A percentile compares a stretch with the other conserved stretches of the same genome.
Conservation (phyloP, 53 echinoderm and acorn worm genomes). For the Astropecten irregularis region DNA sequence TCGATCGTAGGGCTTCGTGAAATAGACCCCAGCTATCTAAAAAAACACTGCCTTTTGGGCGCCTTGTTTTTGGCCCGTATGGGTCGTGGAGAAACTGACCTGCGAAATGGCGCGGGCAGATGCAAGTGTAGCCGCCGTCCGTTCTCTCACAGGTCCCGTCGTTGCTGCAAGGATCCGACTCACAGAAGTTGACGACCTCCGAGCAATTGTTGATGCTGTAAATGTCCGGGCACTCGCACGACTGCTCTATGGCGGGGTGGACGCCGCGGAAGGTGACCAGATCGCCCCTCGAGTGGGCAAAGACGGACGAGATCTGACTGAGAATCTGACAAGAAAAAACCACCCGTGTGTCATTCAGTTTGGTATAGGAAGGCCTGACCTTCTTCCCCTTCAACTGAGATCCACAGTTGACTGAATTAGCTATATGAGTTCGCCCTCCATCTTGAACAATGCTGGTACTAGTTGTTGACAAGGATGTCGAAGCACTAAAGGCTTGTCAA, state of each 20-base stretch:
- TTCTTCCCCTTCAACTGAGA: too few species aligned
- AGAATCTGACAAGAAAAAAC: constrained; percentile 25
- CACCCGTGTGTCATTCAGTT: not conserved
- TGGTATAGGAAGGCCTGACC: not conserved
- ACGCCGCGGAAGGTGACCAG: constrained; percentile 75
- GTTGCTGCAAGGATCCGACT: constrained; percentile 78
- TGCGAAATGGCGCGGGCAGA: constrained; percentile 70
- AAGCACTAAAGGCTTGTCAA: too few species aligned
- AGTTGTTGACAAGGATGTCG: too few species aligned
- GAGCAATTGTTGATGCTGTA: constrained; percentile 81
- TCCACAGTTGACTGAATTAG: too few species aligned
- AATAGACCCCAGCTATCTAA: too few species aligned
- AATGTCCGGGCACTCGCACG: constrained; percentile 80
- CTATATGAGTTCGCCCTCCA: too few species aligned
- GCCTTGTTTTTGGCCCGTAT: too few species aligned
- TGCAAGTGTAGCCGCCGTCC: constrained; percentile 71
- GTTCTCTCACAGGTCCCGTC: constrained; percentile 67
- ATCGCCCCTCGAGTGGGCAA: constrained; percentile 54
- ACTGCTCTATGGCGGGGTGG: constrained; percentile 76
- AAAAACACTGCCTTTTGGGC: too few species aligned
- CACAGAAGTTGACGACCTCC: constrained; percentile 61
- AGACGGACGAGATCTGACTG: constrained; percentile 59
- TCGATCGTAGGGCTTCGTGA: too few species aligned
- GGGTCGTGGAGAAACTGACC: too few species aligned
- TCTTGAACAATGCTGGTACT: too few species aligned